Evolutionary conservation across 2,797 vertebrate genomes (phyloP), one percentile per base, ranked within the genome.

Genomic region (Masticophis lateralis): DNA sequence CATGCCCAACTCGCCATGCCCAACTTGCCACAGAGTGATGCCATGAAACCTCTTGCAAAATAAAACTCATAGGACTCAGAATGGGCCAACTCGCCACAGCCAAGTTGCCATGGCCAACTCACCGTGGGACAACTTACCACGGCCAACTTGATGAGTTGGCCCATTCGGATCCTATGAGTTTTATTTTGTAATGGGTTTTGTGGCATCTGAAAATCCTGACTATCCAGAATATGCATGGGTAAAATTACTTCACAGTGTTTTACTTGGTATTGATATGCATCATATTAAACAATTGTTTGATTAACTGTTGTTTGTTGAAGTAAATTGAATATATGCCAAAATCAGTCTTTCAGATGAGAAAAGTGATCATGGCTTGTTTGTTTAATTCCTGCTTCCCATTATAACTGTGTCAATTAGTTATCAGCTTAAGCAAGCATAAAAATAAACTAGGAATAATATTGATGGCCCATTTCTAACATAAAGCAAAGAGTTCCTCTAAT

Each of bases 51-150:
- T 4, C 28, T 63, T 63, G 12, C 27, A 63, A 63, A 63, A 63
- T 63, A 63, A 63, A 63, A 63, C 61, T 60, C 59, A 60, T 60
- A 60, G 59, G 8, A 60, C 59, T 63, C 10, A 27, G 61, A 63
- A 28, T 28, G 10, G 1, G 27, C 27, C 1, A 63, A 69, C 14
- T 32, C 1, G 0, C 66, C n/a, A 3, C 6, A 16, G n/a, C 6
- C n/a, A 69, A 32, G 14, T 69, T 63, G 22, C 59, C 27, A 14
- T 0, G 4, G 28, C 28, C 63, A 28, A 28, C 11, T 63, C 61
- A 63, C 11, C 0, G 11, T 28, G 10, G 1, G 61, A 3, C 9
- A 63, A 18, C 6, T 32, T 3, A 2, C 66, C n/a, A 8, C 1
- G 7, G 6, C 14, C n/a, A 69, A 32, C 14, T 69, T 63, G 10